Evolutionary conservation across 1,140 invertebrate species (phyloP).

Genomic region (Macrosteles quadrilineatus): DNA sequence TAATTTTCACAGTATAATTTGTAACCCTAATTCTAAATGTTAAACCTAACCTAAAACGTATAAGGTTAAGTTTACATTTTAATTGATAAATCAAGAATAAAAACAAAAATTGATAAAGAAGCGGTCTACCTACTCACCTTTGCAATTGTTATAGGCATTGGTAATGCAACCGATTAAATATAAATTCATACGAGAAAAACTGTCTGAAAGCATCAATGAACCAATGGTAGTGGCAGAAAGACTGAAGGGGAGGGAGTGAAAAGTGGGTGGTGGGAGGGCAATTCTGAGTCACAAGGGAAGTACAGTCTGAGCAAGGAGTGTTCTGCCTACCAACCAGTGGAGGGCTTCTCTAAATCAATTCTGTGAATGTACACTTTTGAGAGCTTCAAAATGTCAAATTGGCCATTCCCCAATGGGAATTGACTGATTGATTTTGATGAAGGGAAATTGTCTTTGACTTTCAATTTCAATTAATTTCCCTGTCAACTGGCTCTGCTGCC

Average conservation of each 20-base stretch:
- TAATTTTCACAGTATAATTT: no score
- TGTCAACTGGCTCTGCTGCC: no score
- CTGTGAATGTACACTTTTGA: not conserved
- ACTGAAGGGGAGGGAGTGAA: not conserved
- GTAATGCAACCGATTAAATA: not conserved
- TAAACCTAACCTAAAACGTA: no score
- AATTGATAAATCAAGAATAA: no score
- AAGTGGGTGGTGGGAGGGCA: constrained; percentile 1
- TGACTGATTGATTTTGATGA: no score
- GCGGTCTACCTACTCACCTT: constrained; percentile 23
- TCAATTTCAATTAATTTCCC: no score
- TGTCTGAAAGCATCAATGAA: not conserved
- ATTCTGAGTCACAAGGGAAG: constrained; percentile 9
- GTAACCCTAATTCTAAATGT: no score
- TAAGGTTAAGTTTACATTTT: no score
- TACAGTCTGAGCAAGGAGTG: constrained; percentile 1
- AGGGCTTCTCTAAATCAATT: constrained; percentile 4
- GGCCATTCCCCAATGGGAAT: not conserved
- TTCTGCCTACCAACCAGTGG: not conserved
- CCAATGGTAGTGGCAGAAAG: not conserved
- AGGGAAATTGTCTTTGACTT: no score
- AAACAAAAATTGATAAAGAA: no score
- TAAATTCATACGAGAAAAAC: not conserved
- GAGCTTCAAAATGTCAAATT: not conserved
- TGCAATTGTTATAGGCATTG: constrained; percentile 27